Evolutionary conservation across 1,140 invertebrate genomes (phyloP).

Genomic region (Drosophila neocordata): DNA sequence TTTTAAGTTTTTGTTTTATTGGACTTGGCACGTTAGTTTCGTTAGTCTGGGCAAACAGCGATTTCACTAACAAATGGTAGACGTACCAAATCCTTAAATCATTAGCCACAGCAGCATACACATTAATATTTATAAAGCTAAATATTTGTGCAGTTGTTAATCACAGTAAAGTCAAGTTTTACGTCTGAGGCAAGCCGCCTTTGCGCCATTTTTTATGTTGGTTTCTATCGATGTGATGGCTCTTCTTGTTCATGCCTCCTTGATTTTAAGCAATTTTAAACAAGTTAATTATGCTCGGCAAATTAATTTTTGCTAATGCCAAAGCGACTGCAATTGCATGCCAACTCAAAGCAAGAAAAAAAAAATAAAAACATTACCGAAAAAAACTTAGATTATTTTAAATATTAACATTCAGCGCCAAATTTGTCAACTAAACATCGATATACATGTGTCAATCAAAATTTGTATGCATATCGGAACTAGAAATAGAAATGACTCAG

Average conservation of each 20-base stretch:
- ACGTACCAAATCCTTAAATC: conserved; percentile 68
- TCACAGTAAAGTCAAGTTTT: conserved; percentile 35
- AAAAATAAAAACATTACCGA: background rate
- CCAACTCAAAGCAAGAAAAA: conserved; percentile 25
- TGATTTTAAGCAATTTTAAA: conserved; percentile 72
- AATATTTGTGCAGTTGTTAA: conserved; percentile 69
- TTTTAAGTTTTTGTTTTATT: conserved; percentile 57
- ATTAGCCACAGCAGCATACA: conserved; percentile 34
- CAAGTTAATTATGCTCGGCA: conserved; percentile 70
- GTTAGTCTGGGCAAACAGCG: conserved; percentile 36
- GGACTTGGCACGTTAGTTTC: conserved; percentile 70
- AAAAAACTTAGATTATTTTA: background rate
- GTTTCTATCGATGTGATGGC: conserved; percentile 12
- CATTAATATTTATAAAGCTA: conserved; percentile 39
- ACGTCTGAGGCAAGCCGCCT: conserved; percentile 19
- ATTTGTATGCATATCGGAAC: background rate
- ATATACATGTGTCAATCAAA: background rate
- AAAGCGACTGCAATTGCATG: conserved; percentile 50
- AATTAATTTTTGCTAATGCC: conserved; percentile 49
- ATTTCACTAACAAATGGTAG: conserved; percentile 55
- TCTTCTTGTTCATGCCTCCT: conserved; percentile 72
- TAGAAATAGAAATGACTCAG: background rate
- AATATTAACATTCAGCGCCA: background rate
- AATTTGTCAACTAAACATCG: conserved; percentile 10
- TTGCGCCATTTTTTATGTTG: conserved; percentile 15